Evolutionary conservation across 2,797 vertebrate genomes (phyloP).

Genomic region (Gobionotothen gibberifrons): DNA sequence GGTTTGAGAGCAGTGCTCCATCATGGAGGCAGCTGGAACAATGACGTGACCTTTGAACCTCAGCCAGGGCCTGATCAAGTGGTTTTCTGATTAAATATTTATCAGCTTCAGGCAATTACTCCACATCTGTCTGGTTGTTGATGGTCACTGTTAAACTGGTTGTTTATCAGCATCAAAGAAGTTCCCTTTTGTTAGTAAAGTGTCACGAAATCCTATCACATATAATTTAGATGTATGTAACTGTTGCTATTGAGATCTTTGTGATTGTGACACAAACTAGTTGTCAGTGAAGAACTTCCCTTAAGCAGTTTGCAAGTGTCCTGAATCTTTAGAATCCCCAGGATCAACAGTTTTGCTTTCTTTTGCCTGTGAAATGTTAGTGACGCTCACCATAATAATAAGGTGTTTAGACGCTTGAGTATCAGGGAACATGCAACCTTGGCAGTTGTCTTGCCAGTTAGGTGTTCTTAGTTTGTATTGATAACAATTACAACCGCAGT

Average conservation of each 20-base stretch:
- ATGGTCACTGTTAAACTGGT: conserved; percentile 26
- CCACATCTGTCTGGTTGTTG: conserved; percentile 48
- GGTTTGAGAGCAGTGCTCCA: conserved; percentile 70
- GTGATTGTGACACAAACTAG: neutral
- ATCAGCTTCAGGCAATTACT: conserved; percentile 62
- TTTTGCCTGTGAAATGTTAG: neutral
- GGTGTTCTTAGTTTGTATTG: conserved; percentile 40
- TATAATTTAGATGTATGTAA: neutral
- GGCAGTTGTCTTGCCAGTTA: conserved; percentile 23
- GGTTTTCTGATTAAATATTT: conserved; percentile 77
- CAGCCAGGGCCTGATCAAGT: conserved; percentile 70
- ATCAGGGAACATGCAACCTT: conserved; percentile 31
- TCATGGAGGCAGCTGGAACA: conserved; percentile 77
- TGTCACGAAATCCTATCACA: neutral
- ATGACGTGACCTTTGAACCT: conserved; percentile 75
- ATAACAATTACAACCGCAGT: conserved; percentile 60
- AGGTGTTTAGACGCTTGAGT: neutral
- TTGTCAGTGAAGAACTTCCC: neutral
- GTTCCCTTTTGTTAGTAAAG: conserved; percentile 2
- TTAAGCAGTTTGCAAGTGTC: neutral
- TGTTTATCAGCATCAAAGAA: conserved; percentile 27
- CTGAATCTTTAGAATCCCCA: neutral
- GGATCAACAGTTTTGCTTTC: neutral
- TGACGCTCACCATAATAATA: neutral
- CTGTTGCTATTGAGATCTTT: neutral